Evolutionary conservation across 2,797 vertebrate species (phyloP), one percentile per base, ranked within the genome.

Genomic region (Myotis daubentonii): DNA sequence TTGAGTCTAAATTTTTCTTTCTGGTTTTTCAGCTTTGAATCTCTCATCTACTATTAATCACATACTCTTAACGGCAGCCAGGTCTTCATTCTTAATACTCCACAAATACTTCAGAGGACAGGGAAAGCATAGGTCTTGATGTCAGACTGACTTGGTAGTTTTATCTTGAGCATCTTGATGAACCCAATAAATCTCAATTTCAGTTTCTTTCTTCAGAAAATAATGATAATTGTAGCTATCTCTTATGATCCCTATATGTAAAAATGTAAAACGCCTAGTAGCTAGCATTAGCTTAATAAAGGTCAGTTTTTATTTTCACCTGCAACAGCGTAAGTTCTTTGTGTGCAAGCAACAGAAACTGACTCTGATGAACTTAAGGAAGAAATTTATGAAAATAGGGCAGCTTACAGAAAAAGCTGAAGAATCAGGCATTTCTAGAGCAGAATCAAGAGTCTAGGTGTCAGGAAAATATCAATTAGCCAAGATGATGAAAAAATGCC

Each of bases 101-200:
- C 30, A 47, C 25, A 47, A 91, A 71, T 60, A 81, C 51, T 68
- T 68, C 20, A 87, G 70, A 72, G 17, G 68, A 49, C n/a, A 89
- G 11, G 6, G 38, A 62, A 91, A 81, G 30, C 33, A 17, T 51
- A 80, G 53, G 22, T 80, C 92, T 91, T 86, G 15, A 30, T 79
- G 33, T 87, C 60, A 93, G 41, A 65, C 13, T 89, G 36, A 33
- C 41, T 91, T 72, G 30, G 6, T 44, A 30, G 30, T 92, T 86
- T 83, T 49, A 51, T 92, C 87, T 76, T 16, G 75, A 57, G 36
- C 49, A 25, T 70, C 44, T 75, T 85, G 51, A 36, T 51, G 41
- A 95, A 91, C 20, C 22, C 47, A 83, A 75, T 90, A 79, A 68
- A 66, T 85, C 16, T 87, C 6, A 79, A 47, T 95, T 33, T 95